These are phyloP conservation scores for Steinernema carpocapsae DNA, from an alignment of 2,888 invertebrate genomes.

Conservation along the genomic window DNA sequence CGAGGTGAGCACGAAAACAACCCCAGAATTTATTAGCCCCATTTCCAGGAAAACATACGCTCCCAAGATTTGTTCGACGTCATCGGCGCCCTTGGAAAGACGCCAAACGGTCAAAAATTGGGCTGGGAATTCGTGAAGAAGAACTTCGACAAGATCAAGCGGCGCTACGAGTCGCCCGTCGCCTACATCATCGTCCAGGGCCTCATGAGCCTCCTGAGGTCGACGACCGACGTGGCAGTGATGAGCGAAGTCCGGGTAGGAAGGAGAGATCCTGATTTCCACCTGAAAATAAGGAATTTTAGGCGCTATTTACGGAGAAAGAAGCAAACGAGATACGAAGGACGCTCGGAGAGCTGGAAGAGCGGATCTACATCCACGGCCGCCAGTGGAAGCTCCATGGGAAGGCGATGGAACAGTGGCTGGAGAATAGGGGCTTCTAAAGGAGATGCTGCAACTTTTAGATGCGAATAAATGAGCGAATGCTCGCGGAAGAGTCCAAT, in stretches of 20 bases:
- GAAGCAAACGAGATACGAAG: neutral
- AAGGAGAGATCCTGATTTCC: neutral
- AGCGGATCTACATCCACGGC: neutral
- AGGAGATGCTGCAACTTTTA: no score
- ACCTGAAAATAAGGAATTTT: neutral
- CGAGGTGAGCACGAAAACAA: neutral
- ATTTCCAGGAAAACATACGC: neutral
- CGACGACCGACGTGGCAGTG: neutral
- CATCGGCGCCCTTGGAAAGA: neutral
- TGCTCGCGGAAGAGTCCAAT: no score
- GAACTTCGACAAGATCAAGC: neutral
- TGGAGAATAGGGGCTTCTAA: neutral
- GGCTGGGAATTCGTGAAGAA: neutral
- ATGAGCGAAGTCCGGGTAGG: neutral
- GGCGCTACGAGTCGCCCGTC: neutral
- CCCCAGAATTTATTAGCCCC: neutral
- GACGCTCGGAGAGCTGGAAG: neutral
- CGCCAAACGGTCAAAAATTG: neutral
- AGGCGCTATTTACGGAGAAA: neutral
- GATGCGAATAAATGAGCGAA: no score
- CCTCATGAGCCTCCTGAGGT: neutral
- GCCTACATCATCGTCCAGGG: neutral
- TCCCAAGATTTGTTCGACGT: neutral
- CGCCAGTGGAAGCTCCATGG: constrained; percentile 4
- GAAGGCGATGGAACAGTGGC: neutral